These are phyloP conservation scores for Sorex araneus DNA, from an alignment of 2,113 vertebrate species.

Conservation along the genomic window DNA sequence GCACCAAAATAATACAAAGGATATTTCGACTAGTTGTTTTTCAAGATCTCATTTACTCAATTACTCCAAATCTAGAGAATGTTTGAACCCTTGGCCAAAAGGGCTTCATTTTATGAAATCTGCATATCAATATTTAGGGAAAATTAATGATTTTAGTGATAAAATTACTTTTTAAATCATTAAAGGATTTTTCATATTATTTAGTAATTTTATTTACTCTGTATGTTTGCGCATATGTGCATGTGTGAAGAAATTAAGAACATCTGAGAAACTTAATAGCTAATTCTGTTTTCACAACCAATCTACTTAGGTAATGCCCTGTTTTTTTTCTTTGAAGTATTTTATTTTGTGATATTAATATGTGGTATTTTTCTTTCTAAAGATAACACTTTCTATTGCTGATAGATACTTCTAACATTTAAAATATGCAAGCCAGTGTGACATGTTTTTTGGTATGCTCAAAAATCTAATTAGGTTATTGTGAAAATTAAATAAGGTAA, in stretches of 20 bases:
- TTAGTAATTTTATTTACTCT: not conserved
- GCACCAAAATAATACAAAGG: not conserved
- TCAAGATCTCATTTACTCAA: slow-evolving; percentile 22
- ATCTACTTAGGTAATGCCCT: not conserved
- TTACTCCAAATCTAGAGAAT: not conserved
- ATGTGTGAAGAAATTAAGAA: slow-evolving; percentile 22
- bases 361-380: not conserved
- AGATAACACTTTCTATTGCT: slow-evolving; percentile 42
- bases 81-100: not conserved
- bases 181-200: not conserved
- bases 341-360: not conserved
- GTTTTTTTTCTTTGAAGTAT: slow-evolving; percentile 55
- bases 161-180: slow-evolving; percentile 24
- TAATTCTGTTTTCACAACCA: slow-evolving; percentile 27
- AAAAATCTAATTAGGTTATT: slow-evolving; percentile 62
- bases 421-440: slow-evolving; percentile 51
- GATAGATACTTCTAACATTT: slow-evolving; percentile 41
- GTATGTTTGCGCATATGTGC: not conserved
- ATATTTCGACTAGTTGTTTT: not conserved
- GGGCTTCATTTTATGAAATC: slow-evolving; percentile 13
- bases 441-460: slow-evolving; percentile 14
- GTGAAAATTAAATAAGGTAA: slow-evolving; percentile 17
- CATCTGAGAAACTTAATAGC: slow-evolving; percentile 15
- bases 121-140: not conserved
- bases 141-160: slow-evolving; percentile 32